Percentiles rank a stretch among this genome's conserved stretches.
phyloP scores from a whole-genome alignment of 2,888 invertebrate species.

The Strigamia transsilvanica region DNA sequence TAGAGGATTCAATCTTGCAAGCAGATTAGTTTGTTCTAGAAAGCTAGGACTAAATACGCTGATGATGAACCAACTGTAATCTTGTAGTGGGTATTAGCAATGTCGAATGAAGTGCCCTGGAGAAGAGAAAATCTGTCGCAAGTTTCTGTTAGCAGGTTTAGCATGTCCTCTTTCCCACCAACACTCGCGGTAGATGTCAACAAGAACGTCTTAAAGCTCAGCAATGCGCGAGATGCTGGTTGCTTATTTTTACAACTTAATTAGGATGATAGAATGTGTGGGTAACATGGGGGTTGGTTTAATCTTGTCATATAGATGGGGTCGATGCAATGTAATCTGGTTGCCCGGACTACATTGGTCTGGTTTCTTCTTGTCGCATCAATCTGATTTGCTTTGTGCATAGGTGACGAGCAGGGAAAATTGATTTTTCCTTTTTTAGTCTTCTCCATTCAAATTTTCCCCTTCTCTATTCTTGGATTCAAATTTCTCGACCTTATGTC shows the following conservation, averaged over 20 bases:
- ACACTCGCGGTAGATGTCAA: neutral
- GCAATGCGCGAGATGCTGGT: neutral
- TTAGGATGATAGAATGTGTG: conserved; percentile 9
- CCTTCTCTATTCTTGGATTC: conserved; percentile 29
- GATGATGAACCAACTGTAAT: conserved; percentile 45
- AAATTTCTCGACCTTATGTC: conserved; percentile 23
- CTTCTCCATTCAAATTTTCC: conserved; percentile 40
- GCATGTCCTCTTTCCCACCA: neutral
- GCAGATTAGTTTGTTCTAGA: conserved; percentile 24
- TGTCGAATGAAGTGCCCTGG: conserved; percentile 14
- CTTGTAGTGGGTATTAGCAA: conserved; percentile 40
- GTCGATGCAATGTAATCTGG: conserved; percentile 27
- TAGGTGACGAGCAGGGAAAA: conserved; percentile 36
- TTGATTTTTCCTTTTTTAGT: conserved; percentile 43
- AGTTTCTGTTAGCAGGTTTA: conserved; percentile 25
- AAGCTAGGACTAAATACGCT: conserved; percentile 5
- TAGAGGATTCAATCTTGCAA: conserved; percentile 41
- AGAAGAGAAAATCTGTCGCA: conserved; percentile 35
- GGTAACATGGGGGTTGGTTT: neutral
- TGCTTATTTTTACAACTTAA: conserved; percentile 13
- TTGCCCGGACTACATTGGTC: conserved; percentile 34
- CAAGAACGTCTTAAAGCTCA: conserved; percentile 7
- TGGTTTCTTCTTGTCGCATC: conserved; percentile 30
- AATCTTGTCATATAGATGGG: neutral
- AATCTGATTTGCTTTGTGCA: conserved; percentile 46